Percentiles rank a stretch among this genome's conserved stretches.
Evolutionary conservation across 2,888 invertebrate species (phyloP).

Genomic region (Drosophila algonquin): DNA sequence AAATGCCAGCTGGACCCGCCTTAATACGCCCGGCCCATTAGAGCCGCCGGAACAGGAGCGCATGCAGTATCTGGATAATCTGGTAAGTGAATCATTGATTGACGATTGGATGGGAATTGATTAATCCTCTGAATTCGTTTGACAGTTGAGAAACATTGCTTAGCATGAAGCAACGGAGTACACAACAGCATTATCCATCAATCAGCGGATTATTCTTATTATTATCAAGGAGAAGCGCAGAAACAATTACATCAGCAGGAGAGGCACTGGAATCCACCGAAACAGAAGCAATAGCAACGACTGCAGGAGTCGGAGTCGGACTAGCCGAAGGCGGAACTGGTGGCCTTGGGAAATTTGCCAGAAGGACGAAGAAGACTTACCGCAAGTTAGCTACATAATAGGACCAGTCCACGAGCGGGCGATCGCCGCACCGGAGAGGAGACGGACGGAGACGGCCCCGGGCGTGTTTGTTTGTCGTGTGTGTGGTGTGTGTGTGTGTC

Average conservation of each 20-base stretch:
- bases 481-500: slow-evolving; percentile 74
- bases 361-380: background rate
- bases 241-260: slow-evolving; percentile 21
- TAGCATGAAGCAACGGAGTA: slow-evolving; percentile 62
- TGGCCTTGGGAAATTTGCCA: slow-evolving; percentile 11
- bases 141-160: slow-evolving; percentile 37
- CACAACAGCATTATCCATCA: slow-evolving; percentile 40
- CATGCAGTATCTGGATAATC: slow-evolving; percentile 25
- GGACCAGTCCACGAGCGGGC: slow-evolving; percentile 7
- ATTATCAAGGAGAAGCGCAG: slow-evolving; percentile 30
- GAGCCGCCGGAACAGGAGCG: background rate
- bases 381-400: background rate
- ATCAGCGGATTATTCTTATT: slow-evolving; percentile 29
- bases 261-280: slow-evolving; percentile 19
- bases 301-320: slow-evolving; percentile 21
- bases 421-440: slow-evolving; percentile 28
- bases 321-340: slow-evolving; percentile 38
- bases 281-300: slow-evolving; percentile 24
- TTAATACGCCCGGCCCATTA: background rate
- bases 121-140: background rate
- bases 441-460: slow-evolving; percentile 74
- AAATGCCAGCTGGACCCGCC: background rate
- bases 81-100: slow-evolving; percentile 15
- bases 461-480: slow-evolving; percentile 65
- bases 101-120: background rate